Conservation (phyloP, 2,888 invertebrate species). For the Ecdyonurus torrentis region DNA sequence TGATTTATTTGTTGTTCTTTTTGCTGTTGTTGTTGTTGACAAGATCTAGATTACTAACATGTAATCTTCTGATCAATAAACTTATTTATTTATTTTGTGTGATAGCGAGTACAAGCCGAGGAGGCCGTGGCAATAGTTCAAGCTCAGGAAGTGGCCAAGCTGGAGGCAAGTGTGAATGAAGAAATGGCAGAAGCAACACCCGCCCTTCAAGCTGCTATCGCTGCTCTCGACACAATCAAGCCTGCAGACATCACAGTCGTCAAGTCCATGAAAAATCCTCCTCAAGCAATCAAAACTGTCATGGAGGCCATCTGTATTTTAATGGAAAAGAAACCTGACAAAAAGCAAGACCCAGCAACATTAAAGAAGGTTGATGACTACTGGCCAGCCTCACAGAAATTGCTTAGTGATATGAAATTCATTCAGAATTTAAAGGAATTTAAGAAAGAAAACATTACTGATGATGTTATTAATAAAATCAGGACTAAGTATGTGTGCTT, state of each 20-base stretch:
- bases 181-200: slow-evolving; percentile 93
- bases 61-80: too few relatives aligned
- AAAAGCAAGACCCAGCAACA: slow-evolving; percentile 63
- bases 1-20: too few relatives aligned
- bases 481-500: slow-evolving; percentile 56
- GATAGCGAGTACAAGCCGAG: slow-evolving; percentile 74
- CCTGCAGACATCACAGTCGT: slow-evolving; percentile 88
- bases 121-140: slow-evolving; percentile 87
- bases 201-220: slow-evolving; percentile 75
- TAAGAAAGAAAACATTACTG: slow-evolving; percentile 84
- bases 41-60: too few relatives aligned
- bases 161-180: slow-evolving; percentile 93
- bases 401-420: slow-evolving; percentile 89
- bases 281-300: slow-evolving; percentile 68
- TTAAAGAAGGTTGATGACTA: slow-evolving; percentile 78
- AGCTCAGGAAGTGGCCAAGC: slow-evolving; percentile 87
- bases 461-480: slow-evolving; percentile 70
- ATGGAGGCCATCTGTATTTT: slow-evolving; percentile 71
- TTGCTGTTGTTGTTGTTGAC: slow-evolving; percentile 86
- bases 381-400: slow-evolving; percentile 81
- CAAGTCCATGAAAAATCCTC: slow-evolving; percentile 98
- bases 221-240: slow-evolving; percentile 86
- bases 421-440: slow-evolving; percentile 78
- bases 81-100: slow-evolving; percentile 9
- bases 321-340: slow-evolving; percentile 76